Evolutionary conservation across 2,888 invertebrate genomes (phyloP), one percentile per base, ranked within the genome.

Genomic region (Folsomia candida): DNA sequence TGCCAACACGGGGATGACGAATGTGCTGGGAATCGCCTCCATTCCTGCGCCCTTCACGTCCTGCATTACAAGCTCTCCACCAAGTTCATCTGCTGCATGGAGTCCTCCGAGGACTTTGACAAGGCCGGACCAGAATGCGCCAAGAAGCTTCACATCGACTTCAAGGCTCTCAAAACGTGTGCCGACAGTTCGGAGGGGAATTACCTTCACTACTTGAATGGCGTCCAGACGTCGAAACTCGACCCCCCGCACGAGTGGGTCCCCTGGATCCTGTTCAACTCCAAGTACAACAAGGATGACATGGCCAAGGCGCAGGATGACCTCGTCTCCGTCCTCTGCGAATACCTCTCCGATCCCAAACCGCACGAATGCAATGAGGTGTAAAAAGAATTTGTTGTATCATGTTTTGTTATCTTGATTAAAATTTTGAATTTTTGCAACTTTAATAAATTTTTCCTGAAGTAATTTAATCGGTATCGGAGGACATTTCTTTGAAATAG

Each of bases 1-100:
- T 77, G 77, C 51, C 77, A 77, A 68, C 77, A 77, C 59, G 77
- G 77, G 14, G 69, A 69, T 9, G n/a, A 51, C 18, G 77, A 77
- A 69, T 77, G 77, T 71, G 69, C 64, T 22, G 77, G 72, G 4
- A 77, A 77, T 63, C 62, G 71, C 14, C 64, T 75, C 1, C 73
- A 77, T 20, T 72, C 71, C 1, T 77, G 77, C 71, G 75, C 73
- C 0, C 58, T 77, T 3, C 70, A 72, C 27, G 60, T 73, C 27
- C 58, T 73, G 22, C 47, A 62, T n/a, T 70, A 69, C n/a, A 60
- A 69, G 2, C 57, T 67, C 2, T 67, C 73, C 11, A 65, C 68
- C 0, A 67, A 70, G 11, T 75, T 73, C 29, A 75, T 77, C 65
- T 70, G 73, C 27, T 77, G 77, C 47, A 69, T 75, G 62, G 72